Evolutionary conservation across 2,888 invertebrate species (phyloP), one percentile per base, ranked within the genome.

Genomic region (Mellilla xanthometata): DNA sequence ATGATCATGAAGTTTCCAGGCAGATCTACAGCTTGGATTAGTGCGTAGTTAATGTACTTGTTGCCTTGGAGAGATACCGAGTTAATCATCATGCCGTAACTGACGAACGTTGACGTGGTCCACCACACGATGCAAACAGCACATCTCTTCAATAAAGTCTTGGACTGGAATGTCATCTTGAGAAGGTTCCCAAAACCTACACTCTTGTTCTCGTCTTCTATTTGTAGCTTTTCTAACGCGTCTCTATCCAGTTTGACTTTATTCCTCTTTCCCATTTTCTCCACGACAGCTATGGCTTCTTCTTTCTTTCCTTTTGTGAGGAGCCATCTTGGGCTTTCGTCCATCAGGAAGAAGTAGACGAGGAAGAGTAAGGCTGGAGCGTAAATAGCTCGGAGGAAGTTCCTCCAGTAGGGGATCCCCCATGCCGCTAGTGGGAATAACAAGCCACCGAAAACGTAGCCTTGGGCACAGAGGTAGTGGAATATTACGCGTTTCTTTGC

Each of bases 311-410:
- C 93, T 69, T 93, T 93, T 11, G 93, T 93, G n/a, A 95, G 76
- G 2, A 95, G 85, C 96, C 96, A 96, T 64, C 96, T 89, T n/a
- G 94, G 91, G 38, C 94, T 95, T 76, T 95, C 95, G 3, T 95
- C 94, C 27, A 94, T 76, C 0, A 93, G 60, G 88, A 92, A 93
- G 30, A 91, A 89, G 62, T 94, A 94, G 3, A 91, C 72, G 32
- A 95, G 67, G 51, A 94, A 91, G 0, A 95, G 69, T 5, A 95
- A 68, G 0, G 93, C 92, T 0, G 95, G 96, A 0, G 91, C 77
- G 61, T 95, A 96, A 7, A 94, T 79, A 1, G 92, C 90, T 52
- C 93, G 82, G 8, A 95, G 82, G 12, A 93, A 83, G 50, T 86
- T 81, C 62, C 94, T 91, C 95, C 96, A 96, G 62, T 94, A 91